Percentiles rank a stretch among this genome's conserved stretches.
phyloP scores from a whole-genome alignment of 2,113 vertebrate genomes.

The Pimephales promelas region DNA sequence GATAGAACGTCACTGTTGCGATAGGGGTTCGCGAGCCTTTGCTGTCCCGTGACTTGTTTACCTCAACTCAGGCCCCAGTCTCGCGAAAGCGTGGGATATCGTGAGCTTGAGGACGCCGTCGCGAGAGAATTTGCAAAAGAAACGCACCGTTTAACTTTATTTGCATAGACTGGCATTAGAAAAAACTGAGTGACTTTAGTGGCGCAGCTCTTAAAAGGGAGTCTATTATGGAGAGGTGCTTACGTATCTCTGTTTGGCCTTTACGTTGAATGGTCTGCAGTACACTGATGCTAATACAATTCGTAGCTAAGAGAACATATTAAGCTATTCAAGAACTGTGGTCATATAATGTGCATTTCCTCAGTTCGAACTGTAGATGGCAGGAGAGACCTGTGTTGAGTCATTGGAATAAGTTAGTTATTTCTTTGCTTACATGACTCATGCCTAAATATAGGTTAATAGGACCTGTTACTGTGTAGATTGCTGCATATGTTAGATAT shows the following conservation, averaged over 20 bases:
- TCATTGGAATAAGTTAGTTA: neutral
- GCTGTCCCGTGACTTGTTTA: conserved; percentile 52
- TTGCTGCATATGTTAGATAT: neutral
- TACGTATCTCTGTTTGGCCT: neutral
- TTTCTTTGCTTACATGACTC: conserved; percentile 30
- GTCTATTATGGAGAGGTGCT: neutral
- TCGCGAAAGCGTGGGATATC: neutral
- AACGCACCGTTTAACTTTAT: neutral
- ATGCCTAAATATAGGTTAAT: conserved; percentile 20
- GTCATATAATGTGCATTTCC: neutral
- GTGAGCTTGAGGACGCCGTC: neutral
- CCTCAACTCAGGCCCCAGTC: neutral
- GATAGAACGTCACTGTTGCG: conserved; percentile 61
- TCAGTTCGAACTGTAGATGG: conserved; percentile 23
- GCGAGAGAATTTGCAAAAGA: neutral
- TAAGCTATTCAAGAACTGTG: neutral
- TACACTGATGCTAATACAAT: neutral
- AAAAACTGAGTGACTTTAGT: neutral
- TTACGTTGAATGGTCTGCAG: neutral
- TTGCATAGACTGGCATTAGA: neutral
- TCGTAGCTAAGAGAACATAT: neutral
- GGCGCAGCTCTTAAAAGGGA: neutral
- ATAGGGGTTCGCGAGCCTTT: conserved; percentile 31
- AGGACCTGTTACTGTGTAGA: neutral
- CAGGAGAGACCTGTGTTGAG: neutral